These are phyloP conservation scores for Pygoscelis adeliae DNA, from an alignment of 2,113 vertebrate species.

Conservation along the genomic window DNA sequence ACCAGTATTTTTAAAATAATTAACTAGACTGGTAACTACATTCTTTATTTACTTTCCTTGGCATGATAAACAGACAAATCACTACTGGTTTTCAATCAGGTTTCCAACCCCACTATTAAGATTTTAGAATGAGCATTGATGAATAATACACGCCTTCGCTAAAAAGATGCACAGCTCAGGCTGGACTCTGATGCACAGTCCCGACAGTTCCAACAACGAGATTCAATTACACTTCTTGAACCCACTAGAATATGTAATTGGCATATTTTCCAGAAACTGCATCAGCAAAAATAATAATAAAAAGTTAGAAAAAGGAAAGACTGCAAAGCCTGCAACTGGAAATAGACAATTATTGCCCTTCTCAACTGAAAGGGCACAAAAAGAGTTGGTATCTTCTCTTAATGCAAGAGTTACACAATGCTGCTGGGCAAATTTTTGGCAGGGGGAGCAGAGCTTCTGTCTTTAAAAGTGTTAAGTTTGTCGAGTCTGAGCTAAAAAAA, in stretches of 20 bases:
- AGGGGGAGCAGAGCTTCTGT: background rate
- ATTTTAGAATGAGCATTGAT: background rate
- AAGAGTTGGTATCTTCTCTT: background rate
- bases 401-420: background rate
- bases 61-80: conserved; percentile 49
- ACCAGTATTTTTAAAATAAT: conserved; percentile 43
- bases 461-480: background rate
- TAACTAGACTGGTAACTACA: conserved; percentile 42
- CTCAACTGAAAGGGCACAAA: background rate
- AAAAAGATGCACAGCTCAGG: background rate
- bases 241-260: background rate
- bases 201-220: background rate
- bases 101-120: conserved; percentile 6
- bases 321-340: background rate
- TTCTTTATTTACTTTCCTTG: conserved; percentile 46
- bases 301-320: background rate
- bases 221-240: background rate
- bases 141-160: background rate
- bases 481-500: background rate
- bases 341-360: background rate
- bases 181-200: background rate
- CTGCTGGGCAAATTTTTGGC: background rate
- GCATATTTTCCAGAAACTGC: conserved; percentile 10
- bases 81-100: conserved; percentile 3
- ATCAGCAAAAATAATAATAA: background rate